Conservation (phyloP, 2,888 invertebrate genomes). For the Idaea dimidiata region DNA sequence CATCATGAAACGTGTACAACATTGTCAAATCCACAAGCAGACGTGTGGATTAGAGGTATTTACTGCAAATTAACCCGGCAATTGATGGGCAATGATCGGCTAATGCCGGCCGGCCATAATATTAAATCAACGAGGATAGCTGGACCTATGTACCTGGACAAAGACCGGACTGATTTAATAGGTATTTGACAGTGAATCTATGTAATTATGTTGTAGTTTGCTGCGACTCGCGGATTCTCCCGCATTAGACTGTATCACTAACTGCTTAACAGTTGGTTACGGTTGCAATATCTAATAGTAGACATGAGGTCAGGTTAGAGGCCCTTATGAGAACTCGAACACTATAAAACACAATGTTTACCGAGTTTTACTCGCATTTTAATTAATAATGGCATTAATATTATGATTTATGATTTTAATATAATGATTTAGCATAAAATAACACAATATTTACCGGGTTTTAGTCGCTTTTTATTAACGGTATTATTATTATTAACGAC, state of each 20-base stretch:
- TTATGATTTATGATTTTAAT: too few relatives aligned
- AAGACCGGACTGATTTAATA: slow-evolving; percentile 57
- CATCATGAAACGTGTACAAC: slow-evolving; percentile 21
- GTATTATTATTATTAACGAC: too few relatives aligned
- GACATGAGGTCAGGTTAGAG: too few relatives aligned
- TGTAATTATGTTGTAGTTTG: neutral
- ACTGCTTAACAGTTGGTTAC: too few relatives aligned
- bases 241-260: neutral
- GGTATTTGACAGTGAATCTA: slow-evolving; percentile 14
- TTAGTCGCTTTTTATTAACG: too few relatives aligned
- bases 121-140: slow-evolving; percentile 72
- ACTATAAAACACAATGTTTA: too few relatives aligned
- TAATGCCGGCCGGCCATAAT: slow-evolving; percentile 72
- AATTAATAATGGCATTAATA: too few relatives aligned
- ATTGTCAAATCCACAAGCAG: slow-evolving; percentile 47
- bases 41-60: slow-evolving; percentile 61
- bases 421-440: too few relatives aligned
- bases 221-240: neutral
- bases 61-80: slow-evolving; percentile 73
- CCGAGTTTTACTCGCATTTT: too few relatives aligned
- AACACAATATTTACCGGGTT: too few relatives aligned
- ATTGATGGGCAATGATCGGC: slow-evolving; percentile 76
- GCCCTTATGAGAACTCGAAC: too few relatives aligned
- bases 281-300: too few relatives aligned
- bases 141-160: slow-evolving; percentile 67